Evolutionary conservation across 2,113 vertebrate species (phyloP).

Genomic region (Tragelaphus buxtoni): DNA sequence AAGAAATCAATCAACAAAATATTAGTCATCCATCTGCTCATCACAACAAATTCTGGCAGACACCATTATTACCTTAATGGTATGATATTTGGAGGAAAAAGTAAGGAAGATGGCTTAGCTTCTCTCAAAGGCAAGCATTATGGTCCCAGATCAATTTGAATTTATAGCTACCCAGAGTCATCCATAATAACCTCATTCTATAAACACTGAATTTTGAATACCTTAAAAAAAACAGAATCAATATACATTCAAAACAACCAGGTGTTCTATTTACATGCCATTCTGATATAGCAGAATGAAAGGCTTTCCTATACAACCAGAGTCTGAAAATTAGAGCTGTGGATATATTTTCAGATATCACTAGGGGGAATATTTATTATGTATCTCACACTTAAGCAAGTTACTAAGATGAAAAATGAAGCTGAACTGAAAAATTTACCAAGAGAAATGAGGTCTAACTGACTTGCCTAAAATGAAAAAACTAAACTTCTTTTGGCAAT

Average conservation of each 20-base stretch:
- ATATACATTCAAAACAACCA: constrained; percentile 8
- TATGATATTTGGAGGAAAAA: background rate
- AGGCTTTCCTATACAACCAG: background rate
- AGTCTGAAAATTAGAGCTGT: background rate
- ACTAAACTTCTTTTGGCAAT: background rate
- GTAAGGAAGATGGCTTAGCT: background rate
- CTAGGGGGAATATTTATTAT: background rate
- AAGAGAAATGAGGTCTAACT: constrained; percentile 1
- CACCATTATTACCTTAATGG: constrained; percentile 63
- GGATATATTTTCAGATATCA: background rate
- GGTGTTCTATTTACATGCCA: background rate
- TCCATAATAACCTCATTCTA: constrained; percentile 63
- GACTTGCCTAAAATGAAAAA: background rate
- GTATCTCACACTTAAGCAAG: background rate
- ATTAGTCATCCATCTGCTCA: constrained; percentile 71
- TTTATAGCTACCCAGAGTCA: constrained; percentile 29
- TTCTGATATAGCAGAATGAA: background rate
- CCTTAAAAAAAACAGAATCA: constrained; percentile 37
- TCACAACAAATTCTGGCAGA: constrained; percentile 60
- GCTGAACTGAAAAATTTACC: background rate
- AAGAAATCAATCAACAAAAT: constrained; percentile 67
- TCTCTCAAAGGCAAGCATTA: constrained; percentile 51
- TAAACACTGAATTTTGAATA: constrained; percentile 71
- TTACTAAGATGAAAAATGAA: constrained; percentile 9
- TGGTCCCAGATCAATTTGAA: constrained; percentile 61